A percentile compares a stretch with the other conserved stretches of the same genome.
phyloP scores from a whole-genome alignment of 2,113 vertebrate genomes.

The Proteles cristata region DNA sequence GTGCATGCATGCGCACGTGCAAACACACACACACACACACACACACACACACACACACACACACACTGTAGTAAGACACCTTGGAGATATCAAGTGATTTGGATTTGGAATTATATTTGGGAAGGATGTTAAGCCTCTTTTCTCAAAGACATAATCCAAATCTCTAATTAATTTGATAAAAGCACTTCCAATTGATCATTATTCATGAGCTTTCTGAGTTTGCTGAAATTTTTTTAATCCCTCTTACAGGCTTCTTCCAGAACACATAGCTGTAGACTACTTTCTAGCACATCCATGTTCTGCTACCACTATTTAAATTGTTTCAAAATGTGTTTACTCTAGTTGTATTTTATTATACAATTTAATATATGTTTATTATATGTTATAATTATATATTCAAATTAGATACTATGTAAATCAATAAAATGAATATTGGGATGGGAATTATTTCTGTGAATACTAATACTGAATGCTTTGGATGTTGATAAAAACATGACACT shows the following conservation, averaged over 20 bases:
- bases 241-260: neutral
- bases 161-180: neutral
- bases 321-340: neutral
- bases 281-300: neutral
- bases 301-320: neutral
- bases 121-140: neutral
- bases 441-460: neutral
- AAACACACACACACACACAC: neutral
- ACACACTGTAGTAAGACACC: neutral
- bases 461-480: neutral
- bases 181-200: neutral
- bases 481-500: neutral
- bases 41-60: neutral
- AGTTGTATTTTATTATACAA: neutral
- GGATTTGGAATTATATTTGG: neutral
- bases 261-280: neutral
- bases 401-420: neutral
- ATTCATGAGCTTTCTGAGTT: neutral
- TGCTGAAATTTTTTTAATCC: neutral
- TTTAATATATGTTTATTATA: neutral
- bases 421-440: neutral
- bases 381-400: neutral
- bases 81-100: neutral
- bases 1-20: neutral
- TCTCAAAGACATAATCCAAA: neutral